These are phyloP conservation scores for Limnephilus lunatus DNA, from an alignment of 2,888 invertebrate genomes.

Conservation along the genomic window DNA sequence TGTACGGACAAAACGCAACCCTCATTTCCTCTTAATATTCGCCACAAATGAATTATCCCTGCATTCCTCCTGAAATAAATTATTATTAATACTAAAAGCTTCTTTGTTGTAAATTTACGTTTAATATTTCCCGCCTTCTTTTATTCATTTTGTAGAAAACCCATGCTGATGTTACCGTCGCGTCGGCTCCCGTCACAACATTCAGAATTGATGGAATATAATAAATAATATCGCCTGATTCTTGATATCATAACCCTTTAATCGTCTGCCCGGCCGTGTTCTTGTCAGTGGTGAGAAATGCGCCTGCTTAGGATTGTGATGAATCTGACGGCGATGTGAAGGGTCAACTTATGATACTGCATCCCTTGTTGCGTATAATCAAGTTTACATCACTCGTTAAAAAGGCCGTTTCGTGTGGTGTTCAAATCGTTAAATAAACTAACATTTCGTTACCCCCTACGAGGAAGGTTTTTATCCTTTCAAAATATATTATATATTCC, in stretches of 20 bases:
- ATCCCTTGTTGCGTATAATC: conserved; percentile 32
- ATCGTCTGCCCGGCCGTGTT: conserved; percentile 19
- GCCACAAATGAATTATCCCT: too few species aligned
- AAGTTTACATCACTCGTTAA: conserved; percentile 29
- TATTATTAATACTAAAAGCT: background rate
- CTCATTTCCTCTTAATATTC: too few species aligned
- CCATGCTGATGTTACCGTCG: background rate
- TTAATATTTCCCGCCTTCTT: background rate
- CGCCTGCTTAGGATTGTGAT: conserved; percentile 28
- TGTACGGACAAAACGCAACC: too few species aligned
- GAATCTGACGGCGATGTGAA: background rate
- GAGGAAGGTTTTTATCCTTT: conserved; percentile 60
- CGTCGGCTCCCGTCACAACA: conserved; percentile 24
- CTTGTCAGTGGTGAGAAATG: conserved; percentile 46
- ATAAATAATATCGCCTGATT: conserved; percentile 28
- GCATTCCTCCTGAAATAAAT: background rate
- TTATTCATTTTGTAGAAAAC: background rate
- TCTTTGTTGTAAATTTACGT: background rate
- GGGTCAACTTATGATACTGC: conserved; percentile 1
- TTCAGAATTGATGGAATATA: conserved; percentile 22
- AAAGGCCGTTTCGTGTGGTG: conserved; percentile 57
- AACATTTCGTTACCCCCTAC: conserved; percentile 56
- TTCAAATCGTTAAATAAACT: conserved; percentile 59
- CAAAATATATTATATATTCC: conserved; percentile 54
- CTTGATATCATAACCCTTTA: conserved; percentile 48